Conservation (phyloP, 2,113 vertebrate genomes). For the Myotis davidii region DNA sequence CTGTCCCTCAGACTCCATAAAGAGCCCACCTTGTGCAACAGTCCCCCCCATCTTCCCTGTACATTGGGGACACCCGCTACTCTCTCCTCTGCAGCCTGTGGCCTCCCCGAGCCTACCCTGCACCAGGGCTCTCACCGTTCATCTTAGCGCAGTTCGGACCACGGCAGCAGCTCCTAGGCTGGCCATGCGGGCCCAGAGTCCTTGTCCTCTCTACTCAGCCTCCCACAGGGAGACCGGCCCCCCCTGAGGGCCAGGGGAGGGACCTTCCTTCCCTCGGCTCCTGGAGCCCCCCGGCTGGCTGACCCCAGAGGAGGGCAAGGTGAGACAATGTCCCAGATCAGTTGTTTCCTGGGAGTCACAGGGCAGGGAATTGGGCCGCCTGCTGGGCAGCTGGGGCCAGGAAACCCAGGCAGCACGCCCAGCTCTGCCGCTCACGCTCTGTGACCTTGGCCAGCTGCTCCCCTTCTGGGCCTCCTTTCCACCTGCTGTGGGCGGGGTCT, state of each 20-base stretch:
- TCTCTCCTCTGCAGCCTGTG: background rate
- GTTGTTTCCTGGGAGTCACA: background rate
- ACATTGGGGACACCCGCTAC: background rate
- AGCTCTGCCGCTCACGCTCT: background rate
- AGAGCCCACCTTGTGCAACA: background rate
- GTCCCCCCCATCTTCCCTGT: background rate
- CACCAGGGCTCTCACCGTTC: background rate
- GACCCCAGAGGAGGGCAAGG: background rate
- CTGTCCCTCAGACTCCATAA: background rate
- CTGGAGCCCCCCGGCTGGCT: background rate
- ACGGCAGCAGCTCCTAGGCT: rapidly evolving
- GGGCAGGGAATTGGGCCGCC: background rate
- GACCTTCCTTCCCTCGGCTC: background rate
- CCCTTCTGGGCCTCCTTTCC: background rate
- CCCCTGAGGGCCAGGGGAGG: background rate
- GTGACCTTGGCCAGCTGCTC: background rate
- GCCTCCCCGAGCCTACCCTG: background rate
- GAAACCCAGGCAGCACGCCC: background rate
- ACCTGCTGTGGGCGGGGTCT: background rate
- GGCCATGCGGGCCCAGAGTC: background rate
- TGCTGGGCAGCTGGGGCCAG: background rate
- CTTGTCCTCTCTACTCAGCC: background rate
- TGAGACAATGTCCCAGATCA: background rate
- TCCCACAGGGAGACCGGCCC: background rate
- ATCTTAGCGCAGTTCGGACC: background rate